Conservation (phyloP, 2,113 vertebrate species). For the Fregata magnificens region DNA sequence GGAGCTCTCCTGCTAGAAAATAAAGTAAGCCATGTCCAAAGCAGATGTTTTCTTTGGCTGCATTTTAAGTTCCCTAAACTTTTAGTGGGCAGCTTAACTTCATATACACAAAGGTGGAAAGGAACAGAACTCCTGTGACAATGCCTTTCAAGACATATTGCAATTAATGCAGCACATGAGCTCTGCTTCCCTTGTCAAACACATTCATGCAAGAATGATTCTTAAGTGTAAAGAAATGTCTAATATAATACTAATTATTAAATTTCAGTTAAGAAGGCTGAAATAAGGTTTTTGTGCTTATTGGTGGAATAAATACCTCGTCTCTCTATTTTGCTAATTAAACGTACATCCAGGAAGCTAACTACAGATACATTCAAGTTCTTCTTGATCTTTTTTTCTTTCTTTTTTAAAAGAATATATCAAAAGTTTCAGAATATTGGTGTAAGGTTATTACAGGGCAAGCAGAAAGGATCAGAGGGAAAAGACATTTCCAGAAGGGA, state of each 20-base stretch:
- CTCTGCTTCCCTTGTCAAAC: background rate
- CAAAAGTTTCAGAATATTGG: background rate
- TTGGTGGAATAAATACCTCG: background rate
- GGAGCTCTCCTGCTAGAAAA: slow-evolving; percentile 44
- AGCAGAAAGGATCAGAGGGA: background rate
- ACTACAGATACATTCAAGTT: background rate
- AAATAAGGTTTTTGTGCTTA: background rate
- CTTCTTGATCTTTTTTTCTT: background rate
- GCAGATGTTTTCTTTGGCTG: slow-evolving; percentile 56
- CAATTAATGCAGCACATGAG: background rate
- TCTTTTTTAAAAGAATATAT: background rate
- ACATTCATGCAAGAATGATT: background rate
- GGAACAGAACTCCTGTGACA: background rate
- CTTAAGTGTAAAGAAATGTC: background rate
- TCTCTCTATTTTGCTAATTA: background rate
- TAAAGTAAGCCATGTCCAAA: slow-evolving; percentile 52
- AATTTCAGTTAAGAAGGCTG: background rate
- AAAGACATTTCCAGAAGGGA: background rate
- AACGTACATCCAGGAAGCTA: background rate
- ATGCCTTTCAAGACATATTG: background rate
- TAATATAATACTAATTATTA: background rate
- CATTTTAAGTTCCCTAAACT: background rate
- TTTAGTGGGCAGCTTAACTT: slow-evolving; percentile 31
- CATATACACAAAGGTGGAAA: background rate
- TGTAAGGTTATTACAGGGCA: background rate